Conservation (phyloP, 2,113 vertebrate genomes). For the Vidua chalybeata region DNA sequence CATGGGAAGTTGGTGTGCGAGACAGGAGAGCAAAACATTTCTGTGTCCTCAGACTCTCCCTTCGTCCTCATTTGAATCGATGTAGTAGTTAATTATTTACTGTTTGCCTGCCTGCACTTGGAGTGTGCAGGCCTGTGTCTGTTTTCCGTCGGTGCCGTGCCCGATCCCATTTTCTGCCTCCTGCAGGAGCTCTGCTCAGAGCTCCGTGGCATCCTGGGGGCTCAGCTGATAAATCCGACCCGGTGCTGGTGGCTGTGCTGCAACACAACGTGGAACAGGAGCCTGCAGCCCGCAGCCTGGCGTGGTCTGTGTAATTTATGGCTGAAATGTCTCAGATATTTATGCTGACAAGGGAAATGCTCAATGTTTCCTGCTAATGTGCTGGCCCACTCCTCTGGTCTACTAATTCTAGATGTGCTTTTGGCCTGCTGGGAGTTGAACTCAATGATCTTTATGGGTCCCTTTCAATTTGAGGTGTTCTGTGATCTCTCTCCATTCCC, state of each 20-base stretch:
- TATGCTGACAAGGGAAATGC: conserved; percentile 1
- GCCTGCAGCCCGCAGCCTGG: neutral
- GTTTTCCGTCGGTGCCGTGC: neutral
- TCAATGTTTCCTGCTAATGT: neutral
- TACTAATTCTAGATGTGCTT: neutral
- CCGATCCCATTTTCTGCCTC: neutral
- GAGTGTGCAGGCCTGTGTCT: neutral
- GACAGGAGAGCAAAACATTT: neutral
- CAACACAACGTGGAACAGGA: neutral
- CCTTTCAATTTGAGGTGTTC: neutral
- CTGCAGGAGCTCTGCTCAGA: neutral
- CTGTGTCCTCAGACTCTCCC: conserved; percentile 33
- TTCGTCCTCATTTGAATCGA: neutral
- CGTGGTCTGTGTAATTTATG: neutral
- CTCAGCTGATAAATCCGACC: neutral
- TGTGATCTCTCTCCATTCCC: neutral
- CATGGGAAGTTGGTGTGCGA: neutral
- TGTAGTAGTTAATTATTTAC: conserved; percentile 44
- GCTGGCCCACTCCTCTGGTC: neutral
- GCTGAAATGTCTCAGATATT: conserved; percentile 2
- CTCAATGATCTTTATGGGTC: neutral
- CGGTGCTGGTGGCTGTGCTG: neutral
- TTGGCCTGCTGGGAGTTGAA: neutral
- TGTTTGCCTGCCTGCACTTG: neutral
- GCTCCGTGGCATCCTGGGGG: neutral